Conservation (phyloP, 2,888 invertebrate species). For the Tachina lurida region DNA sequence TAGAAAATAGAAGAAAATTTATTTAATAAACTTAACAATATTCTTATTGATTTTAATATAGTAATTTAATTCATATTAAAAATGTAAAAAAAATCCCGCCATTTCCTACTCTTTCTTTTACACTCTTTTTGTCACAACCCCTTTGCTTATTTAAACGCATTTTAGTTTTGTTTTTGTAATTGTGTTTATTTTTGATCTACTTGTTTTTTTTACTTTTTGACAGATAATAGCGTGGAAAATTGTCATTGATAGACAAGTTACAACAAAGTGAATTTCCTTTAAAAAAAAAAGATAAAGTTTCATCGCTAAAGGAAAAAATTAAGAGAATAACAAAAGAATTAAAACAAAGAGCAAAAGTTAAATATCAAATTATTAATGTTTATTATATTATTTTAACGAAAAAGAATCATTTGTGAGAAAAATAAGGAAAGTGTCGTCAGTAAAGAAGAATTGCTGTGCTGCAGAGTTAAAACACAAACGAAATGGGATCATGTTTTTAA, state of each 20-base stretch:
- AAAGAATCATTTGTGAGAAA: constrained; percentile 11
- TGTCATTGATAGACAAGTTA: constrained; percentile 58
- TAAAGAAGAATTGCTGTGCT: neutral
- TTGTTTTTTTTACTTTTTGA: constrained; percentile 65
- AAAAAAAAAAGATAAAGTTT: constrained; percentile 27
- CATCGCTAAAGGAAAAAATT: neutral
- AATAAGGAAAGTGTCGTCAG: neutral
- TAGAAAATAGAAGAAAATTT: neutral
- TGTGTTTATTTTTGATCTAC: constrained; percentile 38
- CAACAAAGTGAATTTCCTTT: constrained; percentile 59
- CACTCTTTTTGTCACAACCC: constrained; percentile 65
- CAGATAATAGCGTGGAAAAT: constrained; percentile 67
- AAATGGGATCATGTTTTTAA: constrained; percentile 69
- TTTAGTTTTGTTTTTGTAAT: constrained; percentile 60
- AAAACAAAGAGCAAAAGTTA: constrained; percentile 2
- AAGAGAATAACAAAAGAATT: constrained; percentile 8
- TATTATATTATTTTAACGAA: neutral
- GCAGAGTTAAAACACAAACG: constrained; percentile 32
- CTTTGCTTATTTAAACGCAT: constrained; percentile 60
- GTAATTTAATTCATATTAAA: neutral
- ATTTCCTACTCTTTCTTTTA: constrained; percentile 72
- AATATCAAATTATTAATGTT: neutral
- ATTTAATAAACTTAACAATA: neutral
- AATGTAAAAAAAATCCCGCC: constrained; percentile 72
- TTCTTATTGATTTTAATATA: neutral